A percentile compares a stretch with the other conserved stretches of the same genome.
Conservation (phyloP, 2,113 vertebrate species). For the Pseudorectes ferrugineus region DNA sequence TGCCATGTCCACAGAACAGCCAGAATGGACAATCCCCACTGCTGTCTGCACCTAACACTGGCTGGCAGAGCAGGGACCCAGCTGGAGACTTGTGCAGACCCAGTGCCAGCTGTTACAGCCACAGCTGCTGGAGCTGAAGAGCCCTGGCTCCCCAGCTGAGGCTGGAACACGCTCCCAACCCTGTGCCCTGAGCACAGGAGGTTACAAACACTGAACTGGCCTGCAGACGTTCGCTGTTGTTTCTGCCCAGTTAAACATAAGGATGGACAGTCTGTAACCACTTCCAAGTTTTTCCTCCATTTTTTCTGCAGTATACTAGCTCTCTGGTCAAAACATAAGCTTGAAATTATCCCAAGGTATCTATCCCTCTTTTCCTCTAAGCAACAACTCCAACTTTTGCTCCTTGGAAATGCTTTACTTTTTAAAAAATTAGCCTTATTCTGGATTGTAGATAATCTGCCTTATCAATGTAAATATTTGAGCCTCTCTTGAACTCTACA, state of each 20-base stretch:
- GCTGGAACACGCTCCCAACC: neutral
- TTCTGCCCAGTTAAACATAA: neutral
- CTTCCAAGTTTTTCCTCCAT: neutral
- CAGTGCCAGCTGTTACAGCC: neutral
- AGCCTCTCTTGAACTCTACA: neutral
- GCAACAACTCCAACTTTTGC: neutral
- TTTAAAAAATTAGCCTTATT: neutral
- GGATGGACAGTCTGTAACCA: neutral
- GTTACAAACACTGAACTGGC: neutral
- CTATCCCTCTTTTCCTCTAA: neutral
- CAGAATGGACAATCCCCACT: neutral
- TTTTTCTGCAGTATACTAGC: neutral
- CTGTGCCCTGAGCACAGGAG: neutral
- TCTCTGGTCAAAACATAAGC: neutral
- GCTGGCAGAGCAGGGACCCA: neutral
- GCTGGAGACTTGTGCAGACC: neutral
- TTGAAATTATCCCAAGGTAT: neutral
- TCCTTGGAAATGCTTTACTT: neutral
- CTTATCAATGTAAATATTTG: neutral
- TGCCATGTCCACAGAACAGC: neutral
- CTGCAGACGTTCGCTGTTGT: rapidly evolving
- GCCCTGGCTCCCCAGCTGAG: neutral
- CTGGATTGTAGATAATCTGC: neutral
- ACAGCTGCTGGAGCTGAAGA: neutral
- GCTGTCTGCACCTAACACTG: neutral